Evolutionary conservation across 2,888 invertebrate genomes (phyloP), one percentile per base, ranked within the genome.

Genomic region (Synergus japonicus): DNA sequence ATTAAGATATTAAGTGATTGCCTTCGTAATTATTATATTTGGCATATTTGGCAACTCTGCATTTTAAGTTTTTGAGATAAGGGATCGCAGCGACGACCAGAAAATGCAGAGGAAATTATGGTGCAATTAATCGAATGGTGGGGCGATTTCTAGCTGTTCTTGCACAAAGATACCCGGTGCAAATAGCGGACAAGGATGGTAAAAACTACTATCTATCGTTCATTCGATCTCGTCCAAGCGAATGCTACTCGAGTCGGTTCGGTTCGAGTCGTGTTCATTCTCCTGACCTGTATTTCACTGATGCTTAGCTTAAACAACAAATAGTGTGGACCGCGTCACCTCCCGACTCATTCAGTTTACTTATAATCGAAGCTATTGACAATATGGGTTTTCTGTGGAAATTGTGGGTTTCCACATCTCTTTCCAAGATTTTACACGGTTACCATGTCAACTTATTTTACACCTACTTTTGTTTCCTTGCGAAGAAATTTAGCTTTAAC

Each of bases 121-220:
- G 83, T 81, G 83, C 83, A 84, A 84, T 83, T 78, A 73, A 64
- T 81, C 76, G 80, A 83, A 83, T 44, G 18, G 18, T 67, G 81
- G 73, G 82, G 73, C 82, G 82, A 83, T 84, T 84, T 84, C 84
- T 83, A 80, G 79, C 76, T 78, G 82, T 82, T 84, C 81, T 84
- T 84, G 80, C 84, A 82, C 81, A 82, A 79, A 64, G 49, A 4
- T 64, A 65, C 22, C 18, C 43, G 22, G 22, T 76, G 43, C 58
- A 29, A 67, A 67, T 44, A 60, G 60, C 22, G 22, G 29, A 63
- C 18, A 22, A 63, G 63, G 29, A 63, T 22, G 46, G 67, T 22
- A 67, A 67, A 67, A 67, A 67, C 44, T 46, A 37, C 37, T 37
- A 37, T 37, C 37, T 37, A 67, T 67, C 67, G 7, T 67, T 46